Evolutionary conservation across 2,888 invertebrate genomes (phyloP), one percentile per base, ranked within the genome.

Genomic region (Leucozona laternaria): DNA sequence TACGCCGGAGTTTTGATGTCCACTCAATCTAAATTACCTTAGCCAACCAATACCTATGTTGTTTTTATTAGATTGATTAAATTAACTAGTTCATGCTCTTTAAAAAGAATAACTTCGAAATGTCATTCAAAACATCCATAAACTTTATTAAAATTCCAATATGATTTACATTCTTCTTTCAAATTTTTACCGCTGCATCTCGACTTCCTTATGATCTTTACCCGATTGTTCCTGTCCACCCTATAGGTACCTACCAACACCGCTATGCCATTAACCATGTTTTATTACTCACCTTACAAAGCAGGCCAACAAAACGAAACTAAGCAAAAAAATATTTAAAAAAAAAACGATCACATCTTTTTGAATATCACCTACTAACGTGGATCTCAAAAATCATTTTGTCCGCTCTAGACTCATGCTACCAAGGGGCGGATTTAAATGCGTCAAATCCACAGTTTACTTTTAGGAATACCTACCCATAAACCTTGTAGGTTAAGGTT

Each of bases 341-440:
- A 73, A 25, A 55, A 31, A 37, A 50, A 79, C 77, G 55, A 82
- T 58, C 86, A 77, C 68, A 58, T 76, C 79, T 71, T 76, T 79
- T 79, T 85, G 78, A 81, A 64, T 81, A 85, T 85, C 85, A 86
- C 86, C 86, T 86, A 86, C 86, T 82, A 79, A 78, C 82, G 78
- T 50, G 71, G 70, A 60, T 86, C 62, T 78, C 62, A 64, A 81
- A 77, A 73, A 72, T 80, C 78, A 60, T 66, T 86, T 82, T 82
- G 82, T 75, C 48, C 55, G 58, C 58, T 78, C 58, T 50, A 43
- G 53, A 66, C 37, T 37, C 58, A 48, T 70, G 31, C 25, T 58
- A 62, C 22, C 15, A 37, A 40, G 37, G 37, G 60, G 0, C 22
- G 60, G 22, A 37, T 60, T 58, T 15, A 3, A 25, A 25, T 2